Base-by-base conservation (phyloP, 2,113 vertebrate genomes). In the Otis tarda region DNA sequence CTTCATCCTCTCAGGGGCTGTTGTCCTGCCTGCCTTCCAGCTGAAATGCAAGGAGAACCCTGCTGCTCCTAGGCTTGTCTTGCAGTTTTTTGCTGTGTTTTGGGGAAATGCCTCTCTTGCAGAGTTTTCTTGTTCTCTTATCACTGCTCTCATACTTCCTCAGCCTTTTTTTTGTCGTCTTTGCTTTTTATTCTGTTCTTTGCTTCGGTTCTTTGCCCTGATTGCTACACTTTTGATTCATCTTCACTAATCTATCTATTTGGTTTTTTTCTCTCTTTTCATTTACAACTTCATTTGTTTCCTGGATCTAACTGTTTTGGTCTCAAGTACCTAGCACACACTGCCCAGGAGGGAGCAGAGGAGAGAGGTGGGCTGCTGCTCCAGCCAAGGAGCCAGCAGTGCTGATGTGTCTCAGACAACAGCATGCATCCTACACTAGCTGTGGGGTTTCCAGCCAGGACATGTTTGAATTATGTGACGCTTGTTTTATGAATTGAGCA, bases 401-500 rank as follows among this genome's bases (percentile, higher is more conserved):
- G 28, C 14, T n/a, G 4, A 9, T 11, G 23, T 7, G 1, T 28
- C 2, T 1, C 39, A 43, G 52, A 4, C 52, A 37, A 5, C 7
- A 13, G 25, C 1, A 1, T 19, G 17, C 10, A 15, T 39, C 47
- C 61, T 30, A 3, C 25, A 3, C 20, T 7, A 27, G 56, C n/a
- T 67, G 28, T 14, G n/a, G 22, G 24, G 7, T 64, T 89, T 76
- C 61, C 52, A 53, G 41, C 9, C 19, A 28, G 83, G 74, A 56
- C 9, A 8, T 49, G 74, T 91, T 94, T 82, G 89, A 95, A 92
- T 88, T 68, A 61, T 30, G 65, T 88, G 80, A 39, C 17, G 92
- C n/a, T 37, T 41, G 30, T 56, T 88, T 83, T 82, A 89, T 87
- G 74, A 93, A 81, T 79, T 93, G 90, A 92, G 74, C 69, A 76